These are phyloP conservation scores for Manis pentadactyla DNA, from an alignment of 2,797 vertebrate species.

Conservation along the genomic window DNA sequence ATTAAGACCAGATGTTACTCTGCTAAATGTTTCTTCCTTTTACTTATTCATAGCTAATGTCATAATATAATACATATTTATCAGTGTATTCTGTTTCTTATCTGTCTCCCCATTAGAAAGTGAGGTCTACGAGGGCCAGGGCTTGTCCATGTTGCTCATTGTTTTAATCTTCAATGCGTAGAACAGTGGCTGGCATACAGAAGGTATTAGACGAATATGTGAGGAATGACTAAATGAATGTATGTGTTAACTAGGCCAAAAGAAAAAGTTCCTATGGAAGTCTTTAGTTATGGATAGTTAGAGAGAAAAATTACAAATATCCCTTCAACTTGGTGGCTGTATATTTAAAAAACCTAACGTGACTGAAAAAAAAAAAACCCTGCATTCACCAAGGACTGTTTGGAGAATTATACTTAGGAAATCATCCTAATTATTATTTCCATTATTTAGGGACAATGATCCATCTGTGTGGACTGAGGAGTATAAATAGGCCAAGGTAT, in stretches of 20 bases:
- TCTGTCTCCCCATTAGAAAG: background rate
- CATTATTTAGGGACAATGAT: background rate
- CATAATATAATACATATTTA: background rate
- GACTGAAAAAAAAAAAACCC: background rate
- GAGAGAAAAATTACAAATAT: background rate
- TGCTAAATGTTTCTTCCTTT: background rate
- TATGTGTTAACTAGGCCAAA: background rate
- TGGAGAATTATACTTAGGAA: slow-evolving; percentile 1
- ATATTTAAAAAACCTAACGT: background rate
- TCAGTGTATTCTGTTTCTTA: background rate
- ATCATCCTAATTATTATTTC: background rate
- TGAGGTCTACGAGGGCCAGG: background rate
- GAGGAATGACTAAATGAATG: slow-evolving; percentile 12
- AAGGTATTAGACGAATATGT: background rate
- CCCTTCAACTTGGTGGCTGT: background rate
- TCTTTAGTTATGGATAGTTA: background rate
- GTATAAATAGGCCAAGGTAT: background rate
- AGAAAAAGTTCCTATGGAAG: background rate
- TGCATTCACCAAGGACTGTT: background rate
- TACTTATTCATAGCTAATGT: background rate
- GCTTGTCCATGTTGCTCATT: background rate
- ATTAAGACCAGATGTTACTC: background rate
- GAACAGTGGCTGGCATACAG: background rate
- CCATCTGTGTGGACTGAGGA: background rate
- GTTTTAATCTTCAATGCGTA: background rate